Percentiles rank a stretch among this genome's conserved stretches.
Evolutionary conservation across 2,113 vertebrate species (phyloP).

Genomic region (Neodontobutis hainanensis): DNA sequence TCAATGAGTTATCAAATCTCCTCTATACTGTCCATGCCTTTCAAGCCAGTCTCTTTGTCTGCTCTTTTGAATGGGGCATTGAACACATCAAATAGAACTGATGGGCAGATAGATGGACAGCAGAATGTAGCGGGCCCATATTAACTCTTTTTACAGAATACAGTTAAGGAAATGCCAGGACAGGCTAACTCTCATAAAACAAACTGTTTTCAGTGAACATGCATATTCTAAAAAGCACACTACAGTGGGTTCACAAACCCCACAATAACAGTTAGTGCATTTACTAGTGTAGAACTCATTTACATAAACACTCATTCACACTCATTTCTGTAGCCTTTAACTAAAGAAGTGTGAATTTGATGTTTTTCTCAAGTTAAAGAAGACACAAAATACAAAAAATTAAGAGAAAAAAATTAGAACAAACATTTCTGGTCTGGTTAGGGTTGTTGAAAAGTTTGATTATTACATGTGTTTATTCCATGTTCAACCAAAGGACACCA

Average conservation of each 20-base stretch:
- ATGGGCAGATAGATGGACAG: slow-evolving; percentile 74
- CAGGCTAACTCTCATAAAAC: slow-evolving; percentile 12
- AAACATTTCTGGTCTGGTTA: too few species aligned
- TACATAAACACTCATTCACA: neutral
- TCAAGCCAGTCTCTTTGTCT: slow-evolving; percentile 72
- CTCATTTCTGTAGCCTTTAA: neutral
- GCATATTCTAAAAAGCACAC: neutral
- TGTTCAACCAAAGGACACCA: too few species aligned
- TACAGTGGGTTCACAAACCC: neutral
- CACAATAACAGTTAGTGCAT: neutral
- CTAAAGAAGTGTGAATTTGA: neutral
- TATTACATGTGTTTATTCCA: too few species aligned
- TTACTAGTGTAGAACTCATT: too few species aligned
- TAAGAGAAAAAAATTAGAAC: too few species aligned
- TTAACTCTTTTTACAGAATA: slow-evolving; percentile 50
- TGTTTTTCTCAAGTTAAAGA: slow-evolving; percentile 1
- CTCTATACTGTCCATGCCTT: slow-evolving; percentile 78
- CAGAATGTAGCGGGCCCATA: slow-evolving; percentile 52
- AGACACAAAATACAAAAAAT: neutral
- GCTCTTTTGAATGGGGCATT: slow-evolving; percentile 63
- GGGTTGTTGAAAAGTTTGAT: too few species aligned
- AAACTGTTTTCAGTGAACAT: slow-evolving; percentile 1
- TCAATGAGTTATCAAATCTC: slow-evolving; percentile 80
- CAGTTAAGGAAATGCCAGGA: slow-evolving; percentile 48
- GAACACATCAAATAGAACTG: slow-evolving; percentile 72